Evolutionary conservation across 2,797 vertebrate species (phyloP), one percentile per base, ranked within the genome.

Genomic region (Xyrichtys novacula): DNA sequence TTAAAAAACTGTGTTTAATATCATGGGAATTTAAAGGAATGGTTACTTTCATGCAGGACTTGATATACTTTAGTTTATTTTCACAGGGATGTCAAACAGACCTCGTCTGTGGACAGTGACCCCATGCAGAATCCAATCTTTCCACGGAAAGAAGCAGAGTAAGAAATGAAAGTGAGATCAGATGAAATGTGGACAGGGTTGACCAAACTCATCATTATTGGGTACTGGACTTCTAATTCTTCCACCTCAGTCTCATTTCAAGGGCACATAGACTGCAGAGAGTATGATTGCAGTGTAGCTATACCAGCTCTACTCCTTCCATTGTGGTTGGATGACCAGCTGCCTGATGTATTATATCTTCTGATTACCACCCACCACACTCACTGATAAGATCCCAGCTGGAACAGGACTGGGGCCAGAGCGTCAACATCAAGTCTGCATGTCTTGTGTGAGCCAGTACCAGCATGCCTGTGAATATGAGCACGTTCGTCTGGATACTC

Each of bases 281-380:
- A 71, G 77, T 57, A 71, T 46, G 66, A 69, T 67, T 65, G 61
- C 76, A 74, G 58, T 65, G 76, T 52, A 58, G 72, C 65, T 57
- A 58, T 17, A 71, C 68, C 49, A 43, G 78, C 3, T 68, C 64
- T 60, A 56, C 50, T 69, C 65, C 43, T 80, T 84, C 64, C 75
- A 82, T 76, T 81, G 86, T 83, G 74, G 85, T 62, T 60, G 77
- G 65, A 60, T 31, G 43, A 54, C 80, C 81, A 78, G 81, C 85
- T 69, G 86, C 85, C 85, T 88, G 92, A 93, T 93, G 88, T 87
- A 91, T 94, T 92, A 89, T 88, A 92, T 92, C 82, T 88, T 84
- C 87, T 93, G 92, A 94, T 94, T 93, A 94, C 88, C 83, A 86
- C 81, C 83, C 76, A 77, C 74, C 81, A 77, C 83, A 80, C 76